Base-by-base conservation (phyloP, 37 sponge, comb jelly and placozoan species). In the Amphimedon queenslandica region DNA sequence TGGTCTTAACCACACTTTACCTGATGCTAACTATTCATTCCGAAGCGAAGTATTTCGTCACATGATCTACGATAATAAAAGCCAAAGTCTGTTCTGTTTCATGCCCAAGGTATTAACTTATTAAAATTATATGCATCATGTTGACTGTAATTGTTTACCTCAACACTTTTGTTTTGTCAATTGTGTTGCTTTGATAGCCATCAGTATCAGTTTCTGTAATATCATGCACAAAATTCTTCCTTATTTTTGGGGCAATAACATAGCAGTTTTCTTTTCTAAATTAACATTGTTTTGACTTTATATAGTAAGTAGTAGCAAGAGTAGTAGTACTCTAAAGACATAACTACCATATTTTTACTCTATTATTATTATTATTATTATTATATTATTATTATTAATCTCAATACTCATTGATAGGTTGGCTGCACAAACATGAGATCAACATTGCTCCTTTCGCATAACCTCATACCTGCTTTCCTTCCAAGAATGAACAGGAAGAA, bases 21-120 rank as follows among this genome's bases (percentile, higher is more conserved):
- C 2, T 18, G 1, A 40, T 21, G 70, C 24, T 24, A 5, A 60
- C 5, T 13, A 8, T 18, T 47, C 53, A 47, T n/a, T n/a, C n/a
- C 63, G 57, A 63, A 42, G 20, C 2, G 63, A 33, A n/a, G 2
- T 80, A 5, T 74, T 61, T 63, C 64, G 76, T 36, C 75, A 74
- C 31, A 57, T 82, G 24, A 34, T 82, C 11, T 47, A 40, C 37
- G 76, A 69, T 41, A 43, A 69, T 57, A 58, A 1, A 20, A 47
- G 36, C 38, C 67, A 67, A 0, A 27, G 61, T 0, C 47, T 82
- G 1, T 74, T 82, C 58, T 74, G 75, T 40, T 82, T 68, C 29
- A 42, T 82, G 10, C 82, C 82, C 0, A 82, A 82, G 64, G 82
- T 82, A 42, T 1, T 13, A n/a, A n/a, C 5, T 6, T 40, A 64